Conservation (phyloP, 2,888 invertebrate species). For the Meiosimyza decipiens region DNA sequence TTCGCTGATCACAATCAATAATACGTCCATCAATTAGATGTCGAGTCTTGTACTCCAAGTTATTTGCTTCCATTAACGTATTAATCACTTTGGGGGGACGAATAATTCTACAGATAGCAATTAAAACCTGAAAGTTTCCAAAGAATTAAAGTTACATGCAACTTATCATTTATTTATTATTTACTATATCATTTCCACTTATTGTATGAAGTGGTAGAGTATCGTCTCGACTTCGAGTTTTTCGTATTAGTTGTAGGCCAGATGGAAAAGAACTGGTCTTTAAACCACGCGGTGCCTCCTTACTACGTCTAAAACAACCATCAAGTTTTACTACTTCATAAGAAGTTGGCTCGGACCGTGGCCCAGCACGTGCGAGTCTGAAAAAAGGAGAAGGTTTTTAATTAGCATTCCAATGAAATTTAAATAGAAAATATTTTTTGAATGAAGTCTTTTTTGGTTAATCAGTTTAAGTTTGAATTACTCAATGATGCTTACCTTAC, state of each 20-base stretch:
- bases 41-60: slow-evolving; percentile 89
- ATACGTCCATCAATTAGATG: slow-evolving; percentile 91
- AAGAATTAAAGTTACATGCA: neutral
- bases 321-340: slow-evolving; percentile 79
- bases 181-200: slow-evolving; percentile 74
- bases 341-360: slow-evolving; percentile 77
- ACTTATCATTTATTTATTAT: slow-evolving; percentile 31
- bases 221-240: slow-evolving; percentile 70
- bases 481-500: slow-evolving; percentile 63
- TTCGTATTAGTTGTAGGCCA: slow-evolving; percentile 67
- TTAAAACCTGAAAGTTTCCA: slow-evolving; percentile 60
- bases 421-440: neutral
- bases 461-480: neutral
- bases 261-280: slow-evolving; percentile 66
- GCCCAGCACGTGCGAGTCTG: slow-evolving; percentile 74
- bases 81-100: slow-evolving; percentile 78
- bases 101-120: slow-evolving; percentile 79
- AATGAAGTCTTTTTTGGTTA: neutral
- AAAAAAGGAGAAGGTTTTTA: neutral
- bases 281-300: slow-evolving; percentile 70
- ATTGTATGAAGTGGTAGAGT: slow-evolving; percentile 67
- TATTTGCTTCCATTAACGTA: slow-evolving; percentile 74
- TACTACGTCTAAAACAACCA: slow-evolving; percentile 73
- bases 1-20: slow-evolving; percentile 90
- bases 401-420: neutral